Base-by-base conservation (phyloP, 2,797 vertebrate species). In the Enteromius viviparus region DNA sequence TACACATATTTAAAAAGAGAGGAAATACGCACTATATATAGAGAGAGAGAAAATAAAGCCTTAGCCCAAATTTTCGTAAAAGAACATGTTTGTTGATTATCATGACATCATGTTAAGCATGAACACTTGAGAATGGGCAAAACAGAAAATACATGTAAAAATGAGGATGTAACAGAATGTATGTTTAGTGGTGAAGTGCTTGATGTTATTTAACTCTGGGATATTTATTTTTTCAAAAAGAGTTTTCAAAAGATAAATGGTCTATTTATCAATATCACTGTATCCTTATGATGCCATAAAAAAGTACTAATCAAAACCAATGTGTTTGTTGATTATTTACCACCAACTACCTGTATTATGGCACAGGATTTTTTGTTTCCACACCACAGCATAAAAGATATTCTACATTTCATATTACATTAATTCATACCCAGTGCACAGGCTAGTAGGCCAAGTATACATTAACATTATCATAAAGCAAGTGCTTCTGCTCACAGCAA, bases 191-290 rank as follows among this genome's bases (percentile, higher is more conserved):
- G 49, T 34, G 89, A 1, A 89, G 87, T 70, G 85, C 19, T 64
- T 82, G 71, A 68, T 47, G 37, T 45, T 55, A 26, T 79, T 62
- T 55, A 55, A 68, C 49, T 80, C 15, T 81, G n/a, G 64, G 10
- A 69, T 65, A 78, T 89, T 91, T 91, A 92, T 92, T 92, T 93
- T 92, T 92, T 23, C 91, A 92, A 87, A n/a, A 81, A 76, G 80
- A 37, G 76, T 85, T 79, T 86, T 69, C 34, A 68, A 62, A 77
- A 51, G n/a, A 60, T 40, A 70, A n/a, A 62, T 74, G 53, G 26
- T 85, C 40, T 76, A 53, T 76, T 87, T 76, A 17, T 88, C 17
- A 53, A 78, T 88, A 74, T 82, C 79, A 89, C 78, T 88, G 87
- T 76, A 69, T 90, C 85, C 85, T 88, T 65, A 82, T 80, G 66